Evolutionary conservation across 1,140 invertebrate genomes (phyloP), one percentile per base, ranked within the genome.

Genomic region (Diachasma alloeum): DNA sequence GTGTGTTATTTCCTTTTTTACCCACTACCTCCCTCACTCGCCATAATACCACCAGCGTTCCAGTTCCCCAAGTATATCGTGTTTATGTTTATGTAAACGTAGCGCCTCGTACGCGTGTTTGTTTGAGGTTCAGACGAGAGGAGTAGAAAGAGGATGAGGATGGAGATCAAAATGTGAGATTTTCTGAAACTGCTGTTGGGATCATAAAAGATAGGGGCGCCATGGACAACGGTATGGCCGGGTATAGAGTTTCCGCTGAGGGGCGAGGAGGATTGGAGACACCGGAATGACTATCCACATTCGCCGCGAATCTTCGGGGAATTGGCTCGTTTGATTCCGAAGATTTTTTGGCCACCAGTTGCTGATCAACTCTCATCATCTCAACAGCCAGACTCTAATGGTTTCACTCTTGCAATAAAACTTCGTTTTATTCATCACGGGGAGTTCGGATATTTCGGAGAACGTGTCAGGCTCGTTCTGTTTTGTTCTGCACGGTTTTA

Each of bases 171-270:
- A 83, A 82, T 81, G 71, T 44, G 75, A 87, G 87, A 87, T 88
- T 87, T 87, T 86, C 81, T 69, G 81, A 81, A 84, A 85, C 84
- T 79, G 80, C 79, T 72, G 75, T 67, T 66, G 44, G 48, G 13
- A n/a, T 81, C 78, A 84, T 87, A 87, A 88, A 87, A 85, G 84
- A 88, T 86, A 83, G 83, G 84, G 87, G 87, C 86, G 87, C 83
- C 84, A 83, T 44, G 74, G 78, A 74, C 53, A 46, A 66, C 31
- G 82, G 82, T 83, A 84, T 83, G 82, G 78, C 79, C 76, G 69
- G 79, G 80, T 88, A 86, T 88, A 84, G 80, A 86, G 82, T 88
- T 88, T 17, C 87, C 87, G 83, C 80, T 44, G n/a, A 72, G 79
- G 75, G 80, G 77, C 80, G 83, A 42, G 78, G 80, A 67, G 59